phyloP scores from a whole-genome alignment of 1,140 invertebrate species.

The Pseudomyrmex concolor region DNA sequence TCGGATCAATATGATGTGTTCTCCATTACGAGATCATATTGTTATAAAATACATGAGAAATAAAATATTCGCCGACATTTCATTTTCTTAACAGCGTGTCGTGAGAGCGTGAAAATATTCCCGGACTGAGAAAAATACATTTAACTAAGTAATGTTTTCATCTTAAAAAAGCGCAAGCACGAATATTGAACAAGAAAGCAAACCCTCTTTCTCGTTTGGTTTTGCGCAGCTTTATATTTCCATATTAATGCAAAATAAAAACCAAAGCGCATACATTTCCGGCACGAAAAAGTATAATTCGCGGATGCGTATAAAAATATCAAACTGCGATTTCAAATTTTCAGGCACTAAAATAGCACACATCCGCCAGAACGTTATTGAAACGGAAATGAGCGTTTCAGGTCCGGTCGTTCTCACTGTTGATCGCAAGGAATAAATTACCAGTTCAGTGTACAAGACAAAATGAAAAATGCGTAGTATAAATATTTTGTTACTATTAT shows the following conservation, averaged over 20 bases:
- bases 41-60: not conserved
- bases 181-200: conserved; percentile 3
- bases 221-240: conserved; percentile 3
- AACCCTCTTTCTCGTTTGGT: not conserved
- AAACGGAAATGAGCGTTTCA: conserved; percentile 45
- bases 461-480: not conserved
- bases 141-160: not conserved
- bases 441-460: not conserved
- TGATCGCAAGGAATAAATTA: conserved; percentile 27
- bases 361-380: conserved; percentile 41
- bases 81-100: too few relatives aligned
- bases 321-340: conserved; percentile 45
- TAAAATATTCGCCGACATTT: not conserved
- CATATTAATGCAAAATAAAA: conserved; percentile 26
- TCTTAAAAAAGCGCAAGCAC: not conserved
- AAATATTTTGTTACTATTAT: not conserved
- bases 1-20: not conserved
- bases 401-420: not conserved
- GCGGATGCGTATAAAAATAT: conserved; percentile 34
- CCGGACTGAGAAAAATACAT: not conserved
- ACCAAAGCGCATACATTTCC: conserved; percentile 27
- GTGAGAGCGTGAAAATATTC: not conserved
- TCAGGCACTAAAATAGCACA: conserved; percentile 25
- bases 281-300: not conserved
- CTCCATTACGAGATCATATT: conserved; percentile 1